Evolutionary conservation across 2,888 invertebrate species (phyloP), one percentile per base, ranked within the genome.

Genomic region (Smittia sp.): DNA sequence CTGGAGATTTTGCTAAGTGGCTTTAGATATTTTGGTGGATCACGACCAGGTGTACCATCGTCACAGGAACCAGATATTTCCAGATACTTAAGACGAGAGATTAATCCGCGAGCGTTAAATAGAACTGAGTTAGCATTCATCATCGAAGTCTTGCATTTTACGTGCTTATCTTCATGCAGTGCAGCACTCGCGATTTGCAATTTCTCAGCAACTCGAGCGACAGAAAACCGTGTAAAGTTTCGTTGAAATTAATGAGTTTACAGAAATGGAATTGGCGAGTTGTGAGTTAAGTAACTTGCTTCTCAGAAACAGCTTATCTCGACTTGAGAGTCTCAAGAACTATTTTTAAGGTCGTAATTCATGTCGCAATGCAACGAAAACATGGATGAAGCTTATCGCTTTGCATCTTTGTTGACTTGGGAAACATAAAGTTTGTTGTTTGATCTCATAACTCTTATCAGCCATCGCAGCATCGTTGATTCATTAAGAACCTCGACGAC

Each of bases 241-340:
- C 15, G 46, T 46, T 46, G 2, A 46, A 46, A 46, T 46, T 46
- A 46, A 46, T 46, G 46, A 46, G 46, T 46, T 46, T 46, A 46
- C 11, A 46, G 46, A 46, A 46, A 46, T 46, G 46, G 46, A 46
- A 46, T 38, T 38, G 38, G 11, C 38, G 11, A 9, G 11, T 9
- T 9, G n/a, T 13, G 46, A 46, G 32, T 32, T 32, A 32, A 32
- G 32, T 6, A 32, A 32, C 32, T 32, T 9, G 32, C 32, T 32
- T 32, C 32, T 32, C 32, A 32, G 32, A 32, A 32, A 32, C 9
- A 9, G 32, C 32, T 32, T 32, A 32, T 32, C 32, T 32, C 4
- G 9, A 32, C 9, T 32, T 32, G 32, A 32, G 32, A 32, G 9
- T 32, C 32, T 32, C 32, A 9, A 32, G 32, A 32, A 32, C 32